Base-by-base conservation (phyloP, 2,888 invertebrate species). In the Orthosia gracilis region DNA sequence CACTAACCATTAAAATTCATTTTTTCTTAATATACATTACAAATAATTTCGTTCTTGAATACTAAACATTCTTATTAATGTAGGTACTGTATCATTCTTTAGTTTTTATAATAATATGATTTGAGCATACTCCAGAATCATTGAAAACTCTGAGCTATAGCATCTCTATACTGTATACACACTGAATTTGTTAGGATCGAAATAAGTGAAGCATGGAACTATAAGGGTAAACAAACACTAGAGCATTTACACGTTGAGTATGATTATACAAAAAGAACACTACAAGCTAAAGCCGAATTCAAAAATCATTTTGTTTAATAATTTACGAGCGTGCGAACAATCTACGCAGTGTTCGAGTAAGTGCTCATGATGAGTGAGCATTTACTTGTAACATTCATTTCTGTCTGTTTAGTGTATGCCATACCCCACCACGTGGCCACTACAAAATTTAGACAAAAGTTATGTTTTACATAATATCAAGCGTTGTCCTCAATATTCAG, bases 11-110 rank as follows among this genome's bases (percentile, higher is more conserved):
- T 92, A 97, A 81, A 96, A 96, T 86, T 97, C 97, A 88, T 96
- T 97, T 90, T 97, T 97, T 73, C 94, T 96, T 82, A 88, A 97
- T 96, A 87, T 95, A 96, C 81, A 92, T 97, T 91, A 97, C 97
- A 88, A 97, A 97, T 93, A 94, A 95, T 94, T 95, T 95, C 89
- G 90, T 91, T 92, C 84, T 88, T 88, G 89, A 90, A 91, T 90
- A 89, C 87, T 91, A 90, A 88, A 87, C 83, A 86, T 88, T 85
- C 83, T 89, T 90, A 92, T 78, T 80, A 82, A 82, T 87, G 89
- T 84, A 82, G 87, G 89, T 84, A 88, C 80, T 89, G 88, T 83
- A 83, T 85, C 68, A 84, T 82, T 87, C 78, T 86, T 85, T 86
- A 88, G 65, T 85, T 80, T 87, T 87, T 85, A 87, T 89, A 78